Evolutionary conservation across 2,888 invertebrate genomes (phyloP), one percentile per base, ranked within the genome.

Genomic region (Leucophenga montana): DNA sequence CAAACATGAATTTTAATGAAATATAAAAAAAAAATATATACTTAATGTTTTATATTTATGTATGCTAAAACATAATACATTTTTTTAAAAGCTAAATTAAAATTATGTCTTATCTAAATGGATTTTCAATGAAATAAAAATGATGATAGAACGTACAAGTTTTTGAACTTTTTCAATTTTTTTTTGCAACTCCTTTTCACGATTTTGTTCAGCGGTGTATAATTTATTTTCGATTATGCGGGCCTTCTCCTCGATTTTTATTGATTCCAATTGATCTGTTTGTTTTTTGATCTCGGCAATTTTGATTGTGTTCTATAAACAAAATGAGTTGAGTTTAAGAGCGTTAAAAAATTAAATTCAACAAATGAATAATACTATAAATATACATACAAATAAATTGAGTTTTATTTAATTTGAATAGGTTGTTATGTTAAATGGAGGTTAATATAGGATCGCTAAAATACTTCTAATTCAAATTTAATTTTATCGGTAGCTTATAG

Each of bases 101-200:
- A 62, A 22, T 18, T 31, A 8, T 59, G 59, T 20, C 11, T 39
- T 39, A 27, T 27, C 11, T 39, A 11, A 39, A 39, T 22, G 31
- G n/a, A 6, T n/a, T 31, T 54, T 16, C 6, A 66, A 50, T 53
- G 22, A 50, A 67, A 54, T 46, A 48, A 69, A 27, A 59, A 20
- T 18, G 5, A 31, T 59, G 16, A 14, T 3, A 79, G 85, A 89
- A 91, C 93, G 88, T 92, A 95, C 95, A 91, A 94, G 94, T 90
- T 94, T 94, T 89, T 94, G 94, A 86, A 94, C 93, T 88, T 92
- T 93, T 88, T 95, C 95, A 88, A 96, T 91, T 90, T 95, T 94
- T 90, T 94, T 94, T 90, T 94, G 94, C 76, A 95, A 92, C 89
- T 95, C 95, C 89, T 93, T 93, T 88, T 95, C 94, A 79, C 96